Evolutionary conservation across 2,888 invertebrate species (phyloP).

Genomic region (Oxyscelio sp.): DNA sequence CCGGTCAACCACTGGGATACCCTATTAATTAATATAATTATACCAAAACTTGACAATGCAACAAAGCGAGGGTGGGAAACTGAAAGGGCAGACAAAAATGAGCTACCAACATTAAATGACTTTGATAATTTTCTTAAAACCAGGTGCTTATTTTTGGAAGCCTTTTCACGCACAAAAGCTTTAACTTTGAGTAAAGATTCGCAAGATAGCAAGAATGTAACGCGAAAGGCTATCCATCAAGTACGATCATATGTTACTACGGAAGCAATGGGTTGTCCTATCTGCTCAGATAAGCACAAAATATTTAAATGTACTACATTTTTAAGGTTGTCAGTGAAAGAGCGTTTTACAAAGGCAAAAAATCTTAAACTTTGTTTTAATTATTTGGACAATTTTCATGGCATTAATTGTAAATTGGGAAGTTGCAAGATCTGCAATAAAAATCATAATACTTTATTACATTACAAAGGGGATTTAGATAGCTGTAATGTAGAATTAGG

Average conservation of each 20-base stretch:
- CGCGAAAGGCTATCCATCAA: not conserved
- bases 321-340: not conserved
- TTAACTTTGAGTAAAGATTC: not conserved
- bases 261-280: no score
- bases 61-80: slow-evolving; percentile 13
- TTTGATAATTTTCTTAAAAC: slow-evolving; percentile 25
- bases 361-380: not conserved
- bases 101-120: slow-evolving; percentile 15
- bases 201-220: not conserved
- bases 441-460: slow-evolving; percentile 27
- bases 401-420: not conserved
- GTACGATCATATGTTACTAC: not conserved
- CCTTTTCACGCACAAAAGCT: not conserved
- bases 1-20: slow-evolving; percentile 15
- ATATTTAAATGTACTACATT: slow-evolving; percentile 8
- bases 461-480: not conserved
- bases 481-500: not conserved
- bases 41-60: slow-evolving; percentile 6
- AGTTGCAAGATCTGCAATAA: slow-evolving; percentile 10
- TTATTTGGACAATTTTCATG: slow-evolving; percentile 7
- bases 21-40: slow-evolving; percentile 2
- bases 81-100: not conserved
- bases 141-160: slow-evolving; percentile 13
- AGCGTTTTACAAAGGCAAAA: not conserved
- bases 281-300: no score